phyloP scores from a whole-genome alignment of 2,888 invertebrate species.

The Tyria jacobaeae region DNA sequence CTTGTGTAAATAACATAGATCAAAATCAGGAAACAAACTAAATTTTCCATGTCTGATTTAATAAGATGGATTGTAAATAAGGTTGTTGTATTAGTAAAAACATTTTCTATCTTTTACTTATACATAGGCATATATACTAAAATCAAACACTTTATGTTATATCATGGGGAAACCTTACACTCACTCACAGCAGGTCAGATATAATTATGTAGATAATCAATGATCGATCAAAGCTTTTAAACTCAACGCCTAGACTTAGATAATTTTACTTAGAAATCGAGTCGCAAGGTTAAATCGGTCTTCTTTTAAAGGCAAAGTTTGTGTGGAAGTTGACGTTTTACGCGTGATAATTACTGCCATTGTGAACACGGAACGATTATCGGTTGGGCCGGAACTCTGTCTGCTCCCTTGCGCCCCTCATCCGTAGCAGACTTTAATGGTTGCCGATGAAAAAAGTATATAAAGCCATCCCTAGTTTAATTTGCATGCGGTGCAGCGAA shows the following conservation, averaged over 20 bases:
- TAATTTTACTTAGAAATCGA: constrained; percentile 28
- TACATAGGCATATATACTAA: no score
- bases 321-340: constrained; percentile 52
- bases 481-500: constrained; percentile 62
- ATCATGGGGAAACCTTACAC: no score
- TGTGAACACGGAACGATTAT: constrained; percentile 66
- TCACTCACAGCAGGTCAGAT: no score
- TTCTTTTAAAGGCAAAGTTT: constrained; percentile 13
- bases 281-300: constrained; percentile 17
- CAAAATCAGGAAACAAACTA: no score
- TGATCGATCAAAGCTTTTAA: constrained; percentile 41
- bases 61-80: no score
- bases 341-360: constrained; percentile 62
- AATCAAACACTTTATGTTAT: no score
- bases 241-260: constrained; percentile 16
- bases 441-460: constrained; percentile 61
- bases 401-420: constrained; percentile 44
- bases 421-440: constrained; percentile 55
- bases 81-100: no score
- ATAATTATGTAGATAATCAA: not conserved
- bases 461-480: constrained; percentile 58
- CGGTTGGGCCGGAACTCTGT: constrained; percentile 50
- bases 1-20: no score
- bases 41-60: no score
- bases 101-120: no score